phyloP scores from a whole-genome alignment of 2,797 vertebrate species.

The Capromys pilorides region DNA sequence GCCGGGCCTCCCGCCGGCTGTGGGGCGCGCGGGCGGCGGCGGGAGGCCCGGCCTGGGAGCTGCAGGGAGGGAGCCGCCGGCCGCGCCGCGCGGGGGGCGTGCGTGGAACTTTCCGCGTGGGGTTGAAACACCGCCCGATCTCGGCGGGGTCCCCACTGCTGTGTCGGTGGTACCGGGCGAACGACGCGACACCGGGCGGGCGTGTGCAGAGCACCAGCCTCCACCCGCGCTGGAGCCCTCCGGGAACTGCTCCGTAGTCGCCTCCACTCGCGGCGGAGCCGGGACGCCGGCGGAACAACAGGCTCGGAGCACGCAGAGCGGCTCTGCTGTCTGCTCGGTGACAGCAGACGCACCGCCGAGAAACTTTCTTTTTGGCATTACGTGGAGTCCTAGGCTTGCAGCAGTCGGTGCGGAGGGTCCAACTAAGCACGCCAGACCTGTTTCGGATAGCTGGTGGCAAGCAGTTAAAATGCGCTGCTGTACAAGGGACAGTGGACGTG shows the following conservation, averaged over 20 bases:
- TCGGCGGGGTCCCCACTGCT: background rate
- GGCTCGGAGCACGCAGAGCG: background rate
- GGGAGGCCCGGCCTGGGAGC: background rate
- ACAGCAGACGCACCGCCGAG: background rate
- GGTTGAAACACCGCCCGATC: background rate
- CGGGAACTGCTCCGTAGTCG: background rate
- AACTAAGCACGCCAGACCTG: slow-evolving; percentile 62
- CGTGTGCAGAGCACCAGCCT: background rate
- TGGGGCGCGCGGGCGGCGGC: slow-evolving; percentile 39
- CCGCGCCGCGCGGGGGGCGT: background rate
- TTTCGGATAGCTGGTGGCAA: slow-evolving; percentile 44
- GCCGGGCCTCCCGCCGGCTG: slow-evolving; percentile 55
- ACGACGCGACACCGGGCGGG: no score
- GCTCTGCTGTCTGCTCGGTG: background rate
- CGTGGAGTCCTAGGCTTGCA: slow-evolving; percentile 48
- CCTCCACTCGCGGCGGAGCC: background rate
- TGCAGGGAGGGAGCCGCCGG: slow-evolving; percentile 24
- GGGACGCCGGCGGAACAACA: background rate
- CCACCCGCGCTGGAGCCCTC: background rate
- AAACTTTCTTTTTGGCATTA: slow-evolving; percentile 49
- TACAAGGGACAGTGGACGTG: slow-evolving; percentile 74
- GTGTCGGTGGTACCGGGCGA: slow-evolving; percentile 22
- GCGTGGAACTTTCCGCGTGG: slow-evolving; percentile 68
- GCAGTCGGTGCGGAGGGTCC: background rate
- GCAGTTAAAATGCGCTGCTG: slow-evolving; percentile 59